These are phyloP conservation scores for Ceratina australensis DNA, from an alignment of 1,140 invertebrate genomes.

Conservation along the genomic window DNA sequence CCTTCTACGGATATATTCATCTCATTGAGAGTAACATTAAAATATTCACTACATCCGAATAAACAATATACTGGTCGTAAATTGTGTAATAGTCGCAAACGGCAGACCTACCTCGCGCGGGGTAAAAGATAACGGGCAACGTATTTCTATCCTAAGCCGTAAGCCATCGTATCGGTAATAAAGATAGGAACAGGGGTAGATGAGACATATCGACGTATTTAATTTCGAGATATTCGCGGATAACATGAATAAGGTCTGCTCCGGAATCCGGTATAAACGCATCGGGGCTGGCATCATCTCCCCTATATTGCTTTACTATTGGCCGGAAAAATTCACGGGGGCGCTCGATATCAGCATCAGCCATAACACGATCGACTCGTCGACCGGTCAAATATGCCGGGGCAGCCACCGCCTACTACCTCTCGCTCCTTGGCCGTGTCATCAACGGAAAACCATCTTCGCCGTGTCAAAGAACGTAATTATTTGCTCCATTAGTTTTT, in stretches of 20 bases:
- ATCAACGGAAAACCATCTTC: background rate
- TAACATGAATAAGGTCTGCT: slow-evolving; percentile 68
- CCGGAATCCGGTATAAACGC: slow-evolving; percentile 72
- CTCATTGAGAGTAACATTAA: too few relatives aligned
- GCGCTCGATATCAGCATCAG: slow-evolving; percentile 21
- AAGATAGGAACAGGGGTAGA: slow-evolving; percentile 5
- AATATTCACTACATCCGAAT: too few relatives aligned
- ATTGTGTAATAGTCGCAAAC: too few relatives aligned
- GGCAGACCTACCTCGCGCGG: too few relatives aligned
- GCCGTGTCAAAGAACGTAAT: slow-evolving; percentile 54
- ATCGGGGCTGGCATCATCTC: slow-evolving; percentile 61
- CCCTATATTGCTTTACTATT: slow-evolving; percentile 73
- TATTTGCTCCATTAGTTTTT: slow-evolving; percentile 63
- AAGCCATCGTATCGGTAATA: too few relatives aligned
- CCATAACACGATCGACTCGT: slow-evolving; percentile 15
- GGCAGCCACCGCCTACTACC: background rate
- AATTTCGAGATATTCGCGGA: slow-evolving; percentile 70
- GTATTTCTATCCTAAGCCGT: too few relatives aligned
- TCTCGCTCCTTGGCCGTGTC: background rate
- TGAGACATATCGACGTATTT: slow-evolving; percentile 51
- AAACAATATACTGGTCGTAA: too few relatives aligned
- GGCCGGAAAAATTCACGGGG: slow-evolving; percentile 68
- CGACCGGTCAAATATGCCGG: background rate
- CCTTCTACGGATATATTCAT: too few relatives aligned
- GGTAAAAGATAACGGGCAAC: too few relatives aligned